phyloP scores from a whole-genome alignment of 2,113 vertebrate species.

The Catharus fuscescens region DNA sequence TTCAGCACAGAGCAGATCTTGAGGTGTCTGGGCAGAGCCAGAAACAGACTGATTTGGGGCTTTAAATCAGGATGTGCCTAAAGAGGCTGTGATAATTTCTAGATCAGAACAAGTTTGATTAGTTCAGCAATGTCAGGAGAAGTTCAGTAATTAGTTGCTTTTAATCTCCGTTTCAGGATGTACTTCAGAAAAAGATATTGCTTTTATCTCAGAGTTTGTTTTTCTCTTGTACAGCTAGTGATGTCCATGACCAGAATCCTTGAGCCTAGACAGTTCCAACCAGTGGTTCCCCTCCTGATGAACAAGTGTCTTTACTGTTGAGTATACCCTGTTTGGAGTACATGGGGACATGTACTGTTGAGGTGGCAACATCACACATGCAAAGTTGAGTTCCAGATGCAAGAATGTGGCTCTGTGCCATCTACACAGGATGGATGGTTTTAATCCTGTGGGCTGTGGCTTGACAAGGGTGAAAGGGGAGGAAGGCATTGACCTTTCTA shows the following conservation, averaged over 20 bases:
- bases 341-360: neutral
- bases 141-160: neutral
- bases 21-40: neutral
- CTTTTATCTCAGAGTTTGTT: neutral
- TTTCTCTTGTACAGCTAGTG: neutral
- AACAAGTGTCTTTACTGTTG: neutral
- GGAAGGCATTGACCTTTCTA: neutral
- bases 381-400: neutral
- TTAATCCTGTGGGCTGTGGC: neutral
- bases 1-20: neutral
- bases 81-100: neutral
- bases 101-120: neutral
- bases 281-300: neutral
- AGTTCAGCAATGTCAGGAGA: neutral
- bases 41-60: neutral
- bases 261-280: neutral
- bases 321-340: neutral
- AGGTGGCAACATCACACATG: accelerated
- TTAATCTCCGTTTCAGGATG: neutral
- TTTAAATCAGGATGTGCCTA: neutral
- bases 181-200: neutral
- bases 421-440: neutral
- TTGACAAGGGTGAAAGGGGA: neutral
- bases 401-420: neutral
- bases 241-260: neutral